These are phyloP conservation scores for Corythornis leucogaster DNA, from an alignment of 2,797 vertebrate genomes.

Conservation along the genomic window DNA sequence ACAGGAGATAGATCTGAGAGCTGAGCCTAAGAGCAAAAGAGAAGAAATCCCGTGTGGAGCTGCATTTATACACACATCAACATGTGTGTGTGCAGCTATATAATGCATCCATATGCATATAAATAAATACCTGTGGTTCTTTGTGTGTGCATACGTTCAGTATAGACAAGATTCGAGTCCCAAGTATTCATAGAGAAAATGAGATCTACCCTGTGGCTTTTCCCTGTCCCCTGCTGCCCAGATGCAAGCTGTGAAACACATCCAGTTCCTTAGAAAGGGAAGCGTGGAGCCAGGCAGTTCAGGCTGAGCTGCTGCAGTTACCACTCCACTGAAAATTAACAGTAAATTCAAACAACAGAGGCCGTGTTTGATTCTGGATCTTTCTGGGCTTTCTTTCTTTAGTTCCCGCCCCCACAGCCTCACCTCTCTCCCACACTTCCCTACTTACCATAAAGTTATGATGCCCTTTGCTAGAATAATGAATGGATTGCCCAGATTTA, in stretches of 20 bases:
- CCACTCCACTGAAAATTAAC: conserved; percentile 45
- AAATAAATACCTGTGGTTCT: background rate
- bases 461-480: conserved; percentile 42
- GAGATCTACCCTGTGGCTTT: background rate
- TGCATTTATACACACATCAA: background rate
- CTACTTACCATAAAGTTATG: conserved; percentile 40
- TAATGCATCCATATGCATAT: background rate
- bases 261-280: conserved; percentile 7
- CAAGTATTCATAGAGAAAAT: background rate
- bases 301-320: conserved; percentile 45
- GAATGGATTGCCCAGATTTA: conserved; percentile 55
- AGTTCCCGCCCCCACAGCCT: background rate
- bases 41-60: background rate
- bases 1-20: background rate
- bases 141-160: background rate
- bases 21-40: background rate
- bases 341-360: conserved; percentile 49
- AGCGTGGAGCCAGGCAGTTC: background rate
- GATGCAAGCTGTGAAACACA: conserved; percentile 44
- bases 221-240: background rate
- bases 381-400: background rate
- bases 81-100: background rate
- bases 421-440: conserved; percentile 25
- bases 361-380: background rate
- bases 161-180: background rate